Conservation (phyloP, 2,113 vertebrate species). For the Cryptotis parvus region DNA sequence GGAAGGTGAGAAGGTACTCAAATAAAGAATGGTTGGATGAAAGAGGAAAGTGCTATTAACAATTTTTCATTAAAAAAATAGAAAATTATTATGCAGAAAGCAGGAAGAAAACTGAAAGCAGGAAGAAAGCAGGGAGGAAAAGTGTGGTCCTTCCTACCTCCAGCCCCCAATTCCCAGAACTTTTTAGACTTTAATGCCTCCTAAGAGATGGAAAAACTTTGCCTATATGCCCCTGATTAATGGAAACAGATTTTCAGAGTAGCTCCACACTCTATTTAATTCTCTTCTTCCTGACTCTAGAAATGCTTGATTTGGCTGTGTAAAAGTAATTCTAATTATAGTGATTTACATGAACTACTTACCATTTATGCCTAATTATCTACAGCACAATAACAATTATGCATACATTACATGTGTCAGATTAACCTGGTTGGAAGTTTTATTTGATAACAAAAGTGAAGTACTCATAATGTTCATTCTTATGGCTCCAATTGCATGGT, state of each 20-base stretch:
- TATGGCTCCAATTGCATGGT: constrained; percentile 26
- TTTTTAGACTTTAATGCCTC: background rate
- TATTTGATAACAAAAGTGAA: constrained; percentile 79
- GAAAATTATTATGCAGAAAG: constrained; percentile 19
- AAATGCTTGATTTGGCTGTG: constrained; percentile 81
- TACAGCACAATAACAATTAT: constrained; percentile 82
- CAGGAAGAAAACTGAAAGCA: constrained; percentile 29
- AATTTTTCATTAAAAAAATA: constrained; percentile 19
- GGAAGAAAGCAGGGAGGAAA: background rate
- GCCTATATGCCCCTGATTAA: constrained; percentile 60
- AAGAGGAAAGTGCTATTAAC: constrained; percentile 35
- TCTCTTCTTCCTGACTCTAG: constrained; percentile 76
- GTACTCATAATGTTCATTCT: constrained; percentile 56
- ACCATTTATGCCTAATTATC: constrained; percentile 83
- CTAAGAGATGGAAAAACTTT: constrained; percentile 38
- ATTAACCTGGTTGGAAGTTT: constrained; percentile 79
- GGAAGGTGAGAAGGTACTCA: background rate
- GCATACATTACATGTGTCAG: constrained; percentile 78
- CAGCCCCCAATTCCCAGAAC: background rate
- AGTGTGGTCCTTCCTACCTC: background rate
- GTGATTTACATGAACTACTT: constrained; percentile 84
- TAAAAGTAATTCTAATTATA: constrained; percentile 83
- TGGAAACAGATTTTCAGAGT: constrained; percentile 49
- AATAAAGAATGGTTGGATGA: background rate
- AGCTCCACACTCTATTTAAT: constrained; percentile 60